A percentile compares a stretch with the other conserved stretches of the same genome.
Conservation (phyloP, 2,797 vertebrate species). For the Oophaga sylvatica region DNA sequence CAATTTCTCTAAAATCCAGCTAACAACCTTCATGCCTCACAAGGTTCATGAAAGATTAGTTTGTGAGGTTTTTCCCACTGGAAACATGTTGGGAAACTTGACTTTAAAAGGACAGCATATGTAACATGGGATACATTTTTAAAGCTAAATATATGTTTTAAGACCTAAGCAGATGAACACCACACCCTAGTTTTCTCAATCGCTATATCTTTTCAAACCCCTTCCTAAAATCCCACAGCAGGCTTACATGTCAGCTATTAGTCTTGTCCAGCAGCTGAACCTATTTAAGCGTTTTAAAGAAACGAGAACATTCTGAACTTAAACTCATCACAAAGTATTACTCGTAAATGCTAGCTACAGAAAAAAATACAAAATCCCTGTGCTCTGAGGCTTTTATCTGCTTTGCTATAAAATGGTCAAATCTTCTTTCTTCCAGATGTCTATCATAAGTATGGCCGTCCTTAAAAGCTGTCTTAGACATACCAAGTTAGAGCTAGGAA, state of each 20-base stretch:
- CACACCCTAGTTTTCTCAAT: constrained; percentile 23
- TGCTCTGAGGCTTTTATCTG: constrained; percentile 46
- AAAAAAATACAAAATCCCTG: constrained; percentile 39
- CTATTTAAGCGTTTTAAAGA: constrained; percentile 51
- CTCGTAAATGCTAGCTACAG: constrained; percentile 54
- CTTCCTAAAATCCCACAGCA: constrained; percentile 43
- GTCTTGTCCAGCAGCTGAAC: constrained; percentile 45
- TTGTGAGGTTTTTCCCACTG: constrained; percentile 43
- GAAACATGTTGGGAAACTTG: constrained; percentile 20
- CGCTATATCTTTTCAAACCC: constrained; percentile 28
- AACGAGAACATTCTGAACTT: constrained; percentile 53
- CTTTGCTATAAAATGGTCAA: constrained; percentile 36
- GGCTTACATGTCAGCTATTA: constrained; percentile 42
- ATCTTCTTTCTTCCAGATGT: constrained; percentile 41
- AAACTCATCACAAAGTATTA: constrained; percentile 48
- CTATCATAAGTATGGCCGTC: constrained; percentile 1
- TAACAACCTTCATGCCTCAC: constrained; percentile 33
- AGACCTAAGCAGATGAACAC: constrained; percentile 35
- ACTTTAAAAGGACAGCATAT: background rate
- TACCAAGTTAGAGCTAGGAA: background rate
- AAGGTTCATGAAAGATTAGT: constrained; percentile 24
- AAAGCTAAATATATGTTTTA: constrained; percentile 40
- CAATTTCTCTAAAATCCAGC: constrained; percentile 12
- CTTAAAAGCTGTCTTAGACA: background rate
- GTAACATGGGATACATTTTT: constrained; percentile 12